Conservation (phyloP, 2,113 vertebrate species). For the Protobothrops mucrosquamatus region DNA sequence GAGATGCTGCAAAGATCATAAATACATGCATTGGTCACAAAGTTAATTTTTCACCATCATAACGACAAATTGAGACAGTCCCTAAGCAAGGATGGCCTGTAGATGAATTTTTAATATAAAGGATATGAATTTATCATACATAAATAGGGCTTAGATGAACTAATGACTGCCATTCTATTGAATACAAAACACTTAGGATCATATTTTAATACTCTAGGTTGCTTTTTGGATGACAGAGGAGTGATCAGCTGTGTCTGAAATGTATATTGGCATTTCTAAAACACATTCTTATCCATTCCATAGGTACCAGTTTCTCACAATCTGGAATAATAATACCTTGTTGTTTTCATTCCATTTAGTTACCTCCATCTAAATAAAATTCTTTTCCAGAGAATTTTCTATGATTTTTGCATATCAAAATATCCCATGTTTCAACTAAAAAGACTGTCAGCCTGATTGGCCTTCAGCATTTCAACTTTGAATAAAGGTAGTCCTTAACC, state of each 20-base stretch:
- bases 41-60: background rate
- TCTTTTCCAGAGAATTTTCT: background rate
- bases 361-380: background rate
- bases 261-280: background rate
- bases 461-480: background rate
- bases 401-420: background rate
- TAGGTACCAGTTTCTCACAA: background rate
- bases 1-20: background rate
- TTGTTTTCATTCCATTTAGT: background rate
- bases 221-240: background rate
- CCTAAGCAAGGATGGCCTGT: background rate
- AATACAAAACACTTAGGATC: background rate
- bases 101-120: background rate
- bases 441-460: background rate
- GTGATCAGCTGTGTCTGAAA: background rate
- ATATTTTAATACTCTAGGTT: background rate
- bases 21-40: background rate
- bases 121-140: background rate
- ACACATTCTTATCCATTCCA: background rate
- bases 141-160: background rate
- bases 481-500: background rate
- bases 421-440: background rate
- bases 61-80: background rate
- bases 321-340: background rate
- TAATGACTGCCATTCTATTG: background rate